Conservation (phyloP, 2,113 vertebrate genomes). For the Leucosticte australis region DNA sequence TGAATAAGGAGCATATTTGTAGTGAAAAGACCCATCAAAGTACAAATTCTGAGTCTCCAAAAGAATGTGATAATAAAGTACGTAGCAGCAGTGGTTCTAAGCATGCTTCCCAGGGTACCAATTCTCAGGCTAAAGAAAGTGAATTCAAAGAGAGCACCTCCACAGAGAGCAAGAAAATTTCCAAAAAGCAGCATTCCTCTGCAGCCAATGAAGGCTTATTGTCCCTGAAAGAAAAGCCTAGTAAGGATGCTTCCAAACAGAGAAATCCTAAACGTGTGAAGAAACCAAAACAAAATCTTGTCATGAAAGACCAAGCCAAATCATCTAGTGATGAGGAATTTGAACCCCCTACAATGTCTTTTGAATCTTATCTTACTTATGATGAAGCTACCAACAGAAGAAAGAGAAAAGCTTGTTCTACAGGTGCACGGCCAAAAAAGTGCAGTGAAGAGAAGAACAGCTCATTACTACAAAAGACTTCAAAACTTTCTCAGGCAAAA, state of each 20-base stretch:
- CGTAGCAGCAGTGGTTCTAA: not conserved
- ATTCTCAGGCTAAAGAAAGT: not conserved
- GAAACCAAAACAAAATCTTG: not conserved
- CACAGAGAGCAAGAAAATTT: not conserved
- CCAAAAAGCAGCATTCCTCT: not conserved
- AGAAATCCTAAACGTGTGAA: not conserved
- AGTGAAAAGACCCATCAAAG: not conserved
- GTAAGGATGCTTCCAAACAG: not conserved
- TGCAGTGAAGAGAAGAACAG: not conserved
- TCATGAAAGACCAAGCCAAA: not conserved
- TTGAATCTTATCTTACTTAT: constrained; percentile 85
- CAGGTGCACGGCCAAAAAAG: not conserved
- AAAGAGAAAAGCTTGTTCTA: constrained; percentile 43
- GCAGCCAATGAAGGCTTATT: not conserved
- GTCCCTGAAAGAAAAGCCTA: not conserved
- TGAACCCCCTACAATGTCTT: constrained; percentile 78
- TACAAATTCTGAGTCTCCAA: not conserved
- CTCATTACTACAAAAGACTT: not conserved
- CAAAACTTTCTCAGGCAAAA: not conserved
- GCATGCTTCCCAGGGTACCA: not conserved
- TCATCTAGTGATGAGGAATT: constrained; percentile 1
- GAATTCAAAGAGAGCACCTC: not conserved
- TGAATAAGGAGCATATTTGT: not conserved
- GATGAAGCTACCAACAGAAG: constrained; percentile 70
- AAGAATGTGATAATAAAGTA: not conserved